These are phyloP conservation scores for Elgaria multicarinata DNA, from an alignment of 2,113 vertebrate genomes.

Conservation along the genomic window DNA sequence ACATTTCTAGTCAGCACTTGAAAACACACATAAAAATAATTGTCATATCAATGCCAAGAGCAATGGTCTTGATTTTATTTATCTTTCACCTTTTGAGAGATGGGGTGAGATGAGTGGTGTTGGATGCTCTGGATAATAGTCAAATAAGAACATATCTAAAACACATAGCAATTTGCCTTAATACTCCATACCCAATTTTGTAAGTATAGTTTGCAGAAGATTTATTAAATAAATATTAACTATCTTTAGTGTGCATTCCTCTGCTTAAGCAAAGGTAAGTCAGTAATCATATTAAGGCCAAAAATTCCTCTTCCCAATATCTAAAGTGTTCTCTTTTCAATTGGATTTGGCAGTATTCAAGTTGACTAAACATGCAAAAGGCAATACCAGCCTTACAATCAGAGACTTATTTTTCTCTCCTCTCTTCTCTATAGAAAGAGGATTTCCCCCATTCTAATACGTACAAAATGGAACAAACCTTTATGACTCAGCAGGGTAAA, in stretches of 20 bases:
- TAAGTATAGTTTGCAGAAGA: slow-evolving; percentile 10
- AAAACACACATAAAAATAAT: slow-evolving; percentile 24
- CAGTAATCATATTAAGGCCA: slow-evolving; percentile 55
- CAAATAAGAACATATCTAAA: neutral
- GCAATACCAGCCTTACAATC: slow-evolving; percentile 8
- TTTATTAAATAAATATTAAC: slow-evolving; percentile 32
- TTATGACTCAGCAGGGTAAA: slow-evolving; percentile 17
- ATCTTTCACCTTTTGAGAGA: neutral
- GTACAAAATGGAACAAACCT: slow-evolving; percentile 4
- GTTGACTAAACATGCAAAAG: slow-evolving; percentile 49
- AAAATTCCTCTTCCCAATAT: slow-evolving; percentile 46
- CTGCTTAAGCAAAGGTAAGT: slow-evolving; percentile 42
- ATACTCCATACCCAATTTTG: neutral
- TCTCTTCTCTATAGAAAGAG: neutral
- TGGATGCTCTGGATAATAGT: neutral
- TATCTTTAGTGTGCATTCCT: slow-evolving; percentile 32
- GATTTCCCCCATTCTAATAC: neutral
- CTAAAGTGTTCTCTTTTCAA: slow-evolving; percentile 43
- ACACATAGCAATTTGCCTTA: neutral
- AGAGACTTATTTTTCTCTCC: slow-evolving; percentile 21
- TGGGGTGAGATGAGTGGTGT: too few relatives aligned
- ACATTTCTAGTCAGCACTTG: neutral
- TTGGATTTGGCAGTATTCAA: slow-evolving; percentile 37
- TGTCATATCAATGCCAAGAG: neutral
- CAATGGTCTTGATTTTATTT: neutral